Base-by-base conservation (phyloP, 2,888 invertebrate species). In the Drosophila gaucha region DNA sequence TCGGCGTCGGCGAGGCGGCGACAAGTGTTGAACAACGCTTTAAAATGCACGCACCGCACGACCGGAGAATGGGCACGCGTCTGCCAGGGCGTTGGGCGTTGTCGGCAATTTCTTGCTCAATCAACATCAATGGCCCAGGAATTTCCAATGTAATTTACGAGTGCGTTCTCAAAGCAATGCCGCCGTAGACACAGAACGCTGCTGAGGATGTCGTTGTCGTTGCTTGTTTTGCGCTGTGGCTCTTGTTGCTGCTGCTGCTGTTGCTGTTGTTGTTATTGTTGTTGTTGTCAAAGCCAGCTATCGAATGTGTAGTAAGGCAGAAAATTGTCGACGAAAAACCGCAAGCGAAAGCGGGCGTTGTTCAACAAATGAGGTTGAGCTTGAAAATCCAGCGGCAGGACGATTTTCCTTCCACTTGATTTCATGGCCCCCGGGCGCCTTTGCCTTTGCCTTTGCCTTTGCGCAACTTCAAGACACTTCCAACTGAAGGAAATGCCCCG, bases 31-130 rank as follows among this genome's bases (percentile, higher is more conserved):
- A 66, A 57, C 59, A 71, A 55, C 59, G 59, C 68, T 71, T 74
- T 57, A 64, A 74, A 67, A 56, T 64, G 55, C 51, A 60, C 52
- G 44, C 75, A 56, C 10, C 31, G 30, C 33, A 51, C 57, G 64
- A 10, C 50, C 28, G 59, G 54, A 36, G 18, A 20, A 22, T 35
- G 46, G 41, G 33, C 35, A 26, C 43, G 56, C 38, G 65, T 74
- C 66, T 58, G 18, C 9, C 30, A 43, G 69, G 88, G 88, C 80
- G 80, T 74, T 84, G 69, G 88, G 88, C 80, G 80, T 74, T 84
- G 85, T 74, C 74, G 87, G 80, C 84, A 84, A 86, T 88, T 86
- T 84, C 84, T 84, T 84, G 88, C 88, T 88, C 84, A 84, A 84
- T 84, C 84, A 84, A 84, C 84, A 88, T 84, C 88, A 84, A 88